These are phyloP conservation scores for Muscicapa comitata DNA, from an alignment of 2,797 vertebrate species.

Conservation along the genomic window DNA sequence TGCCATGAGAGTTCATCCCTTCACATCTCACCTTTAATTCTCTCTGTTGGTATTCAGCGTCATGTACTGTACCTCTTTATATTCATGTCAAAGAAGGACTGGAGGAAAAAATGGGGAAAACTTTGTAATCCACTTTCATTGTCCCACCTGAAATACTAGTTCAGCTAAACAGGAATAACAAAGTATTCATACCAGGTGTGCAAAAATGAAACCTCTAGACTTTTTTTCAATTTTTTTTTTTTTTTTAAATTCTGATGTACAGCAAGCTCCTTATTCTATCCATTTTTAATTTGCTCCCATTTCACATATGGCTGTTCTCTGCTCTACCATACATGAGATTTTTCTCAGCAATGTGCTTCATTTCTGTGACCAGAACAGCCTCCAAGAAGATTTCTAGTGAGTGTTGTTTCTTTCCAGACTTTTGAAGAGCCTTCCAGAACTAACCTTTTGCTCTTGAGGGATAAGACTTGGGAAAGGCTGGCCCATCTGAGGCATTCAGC, in stretches of 20 bases:
- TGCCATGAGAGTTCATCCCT: background rate
- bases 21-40: background rate
- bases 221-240: background rate
- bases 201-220: background rate
- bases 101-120: background rate
- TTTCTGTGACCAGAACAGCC: background rate
- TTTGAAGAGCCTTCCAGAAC: background rate
- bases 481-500: background rate
- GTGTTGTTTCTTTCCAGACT: background rate
- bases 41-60: background rate
- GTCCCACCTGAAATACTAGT: background rate
- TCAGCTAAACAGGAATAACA: background rate
- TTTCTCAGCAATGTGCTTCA: background rate
- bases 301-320: background rate
- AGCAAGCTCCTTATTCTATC: background rate
- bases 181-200: background rate
- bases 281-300: background rate
- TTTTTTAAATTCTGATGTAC: background rate
- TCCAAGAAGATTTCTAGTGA: background rate
- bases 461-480: background rate
- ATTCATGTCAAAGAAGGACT: background rate
- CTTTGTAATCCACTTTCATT: background rate
- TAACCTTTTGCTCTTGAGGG: background rate
- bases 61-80: background rate
- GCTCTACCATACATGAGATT: background rate